Evolutionary conservation across 2,888 invertebrate species (phyloP), one percentile per base, ranked within the genome.

Genomic region (Norana najaformis): DNA sequence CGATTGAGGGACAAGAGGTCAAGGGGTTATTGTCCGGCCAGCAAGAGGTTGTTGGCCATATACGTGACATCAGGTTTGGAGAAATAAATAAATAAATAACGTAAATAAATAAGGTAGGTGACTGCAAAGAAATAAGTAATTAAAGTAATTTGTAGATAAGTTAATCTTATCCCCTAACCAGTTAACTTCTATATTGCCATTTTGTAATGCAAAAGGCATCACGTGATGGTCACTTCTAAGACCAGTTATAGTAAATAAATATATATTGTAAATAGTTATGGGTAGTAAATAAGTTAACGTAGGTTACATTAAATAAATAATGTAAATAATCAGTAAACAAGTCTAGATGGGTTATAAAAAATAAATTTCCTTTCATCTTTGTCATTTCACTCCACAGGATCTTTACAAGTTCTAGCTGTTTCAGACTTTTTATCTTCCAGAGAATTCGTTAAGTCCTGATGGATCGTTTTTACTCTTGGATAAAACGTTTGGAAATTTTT

Each of bases 1-100:
- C 85, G 37, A 85, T 36, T n/a, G 85, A 85, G 14, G 20, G 13
- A 16, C 35, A 85, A 8, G 85, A 85, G 6, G 85, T 85, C 4
- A n/a, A 34, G 20, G 85, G 37, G 36, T 16, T 85, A 37, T 37
- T 85, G 85, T 85, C 85, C 37, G 34, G 85, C 34, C 85, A 85
- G 37, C 18, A 85, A 23, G 85, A 85, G 37, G 85, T 85, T n/a
- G 85, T 85, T 35, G n/a, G 37, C 23, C 85, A 85, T 85, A 85
- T 85, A 18, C 85, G 85, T 85, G 85, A 85, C 35, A n/a, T 85
- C 37, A 85, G 85, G 85, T 85, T 85, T 36, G 85, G 35, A 36
- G 18, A 37, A 36, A 20, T 85, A 16, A 20, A 20, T 85, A 16
- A 20, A 20, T 69, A 11, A 16, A 69, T n/a, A 69, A 0, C 11